Evolutionary conservation across 1,140 invertebrate genomes (phyloP), one percentile per base, ranked within the genome.

Genomic region (Zaprionus tsacasi): DNA sequence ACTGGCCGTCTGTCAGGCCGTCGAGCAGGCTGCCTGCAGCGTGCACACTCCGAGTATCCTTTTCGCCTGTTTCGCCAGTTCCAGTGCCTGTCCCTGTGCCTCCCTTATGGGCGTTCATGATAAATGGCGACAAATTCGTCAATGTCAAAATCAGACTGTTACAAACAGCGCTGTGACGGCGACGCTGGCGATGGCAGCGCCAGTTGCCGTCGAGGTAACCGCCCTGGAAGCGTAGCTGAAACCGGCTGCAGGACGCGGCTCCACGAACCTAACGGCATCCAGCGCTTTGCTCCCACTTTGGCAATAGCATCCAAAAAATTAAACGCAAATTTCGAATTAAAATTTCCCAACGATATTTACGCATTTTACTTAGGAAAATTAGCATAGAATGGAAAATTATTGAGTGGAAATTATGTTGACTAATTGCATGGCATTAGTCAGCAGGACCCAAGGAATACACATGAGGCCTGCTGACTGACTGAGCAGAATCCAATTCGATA

Each of bases 91-190:
- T 73, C 56, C 57, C 65, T 61, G 70, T 64, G 60, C 63, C 77
- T 72, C 73, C 69, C 79, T 79, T 76, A 78, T 86, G 81, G 81
- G 80, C 70, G 77, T 70, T 58, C 70, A 88, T 88, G 83, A 88
- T 76, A 88, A 88, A 88, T 85, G 74, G 70, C 78, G 71, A 60
- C 48, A 67, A 82, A 88, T 88, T 78, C 83, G 81, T 88, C 83
- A 88, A 85, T 82, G 83, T 88, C 83, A 88, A 85, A 85, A 88
- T 85, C 83, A 88, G 83, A 88, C 81, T 88, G 81, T 88, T 78
- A 87, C 81, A 87, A 82, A 85, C 71, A 74, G 66, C 71, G 60
- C 69, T 55, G 68, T 59, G 66, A 69, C 57, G 66, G 30, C 43
- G 57, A 68, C 43, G 69, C 8, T 35, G 36, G 12, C 57, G 48